These are phyloP conservation scores for Halcyon malimbica DNA, from an alignment of 2,113 vertebrate genomes.

Conservation along the genomic window DNA sequence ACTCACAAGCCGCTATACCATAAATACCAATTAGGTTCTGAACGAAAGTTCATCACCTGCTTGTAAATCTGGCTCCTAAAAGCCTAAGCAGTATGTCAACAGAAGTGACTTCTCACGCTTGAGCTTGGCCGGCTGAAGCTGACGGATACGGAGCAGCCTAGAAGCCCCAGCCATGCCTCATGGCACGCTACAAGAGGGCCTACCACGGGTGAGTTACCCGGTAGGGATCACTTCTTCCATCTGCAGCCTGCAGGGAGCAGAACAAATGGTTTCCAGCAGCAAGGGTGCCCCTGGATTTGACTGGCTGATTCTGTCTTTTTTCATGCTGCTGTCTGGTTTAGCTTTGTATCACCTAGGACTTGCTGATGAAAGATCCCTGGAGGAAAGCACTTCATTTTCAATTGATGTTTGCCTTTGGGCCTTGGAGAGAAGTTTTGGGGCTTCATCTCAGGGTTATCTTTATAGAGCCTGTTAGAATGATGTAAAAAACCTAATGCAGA, in stretches of 20 bases:
- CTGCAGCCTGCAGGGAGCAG: background rate
- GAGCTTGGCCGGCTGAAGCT: background rate
- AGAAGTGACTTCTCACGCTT: background rate
- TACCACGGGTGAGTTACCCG: fast-evolving
- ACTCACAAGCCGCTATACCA: background rate
- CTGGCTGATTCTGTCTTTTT: background rate
- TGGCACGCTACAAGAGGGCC: fast-evolving
- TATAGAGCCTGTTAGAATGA: background rate
- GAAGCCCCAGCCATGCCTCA: background rate
- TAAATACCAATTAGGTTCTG: background rate
- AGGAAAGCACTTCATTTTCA: background rate
- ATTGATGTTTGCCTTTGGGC: background rate
- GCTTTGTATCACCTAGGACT: background rate
- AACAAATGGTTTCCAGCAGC: background rate
- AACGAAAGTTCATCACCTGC: background rate
- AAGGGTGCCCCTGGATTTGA: background rate
- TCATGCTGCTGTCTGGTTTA: background rate
- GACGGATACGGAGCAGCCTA: background rate
- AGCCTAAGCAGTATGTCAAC: background rate
- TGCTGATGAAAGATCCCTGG: background rate
- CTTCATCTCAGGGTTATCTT: background rate
- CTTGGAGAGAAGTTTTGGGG: background rate
- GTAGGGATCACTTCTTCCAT: fast-evolving
- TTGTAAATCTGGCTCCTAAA: background rate
- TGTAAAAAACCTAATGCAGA: background rate